Evolutionary conservation across 2,797 vertebrate genomes (phyloP), one percentile per base, ranked within the genome.

Genomic region (Acanthornis magna): DNA sequence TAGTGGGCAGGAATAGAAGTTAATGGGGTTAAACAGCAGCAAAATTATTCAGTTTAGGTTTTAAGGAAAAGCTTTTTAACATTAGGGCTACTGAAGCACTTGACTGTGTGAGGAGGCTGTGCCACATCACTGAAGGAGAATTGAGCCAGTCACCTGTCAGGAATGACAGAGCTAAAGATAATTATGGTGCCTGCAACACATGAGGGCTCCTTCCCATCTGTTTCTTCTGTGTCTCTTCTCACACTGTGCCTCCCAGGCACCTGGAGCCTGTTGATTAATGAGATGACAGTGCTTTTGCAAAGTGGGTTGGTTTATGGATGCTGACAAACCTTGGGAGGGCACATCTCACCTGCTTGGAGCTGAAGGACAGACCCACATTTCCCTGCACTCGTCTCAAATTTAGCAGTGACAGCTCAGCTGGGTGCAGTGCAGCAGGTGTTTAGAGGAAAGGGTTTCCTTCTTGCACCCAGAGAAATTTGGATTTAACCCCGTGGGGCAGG

Each of bases 401-500:
- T 4, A 22, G 61, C 58, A 48, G 21, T 3, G 0, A 10, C 40
- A n/a, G 21, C 58, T 22, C 54, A 68, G 38, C 21, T 34, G 38
- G 48, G 38, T 16, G 12, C 40, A 50, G 29, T 10, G 43, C 29
- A 50, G 15, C 55, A 74, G 66, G 17, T 5, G 6, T 32, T 62
- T 6, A 34, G 75, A 21, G 45, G n/a, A 78, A 55, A 16, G 25
- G 9, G 3, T 57, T 68, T 78, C 23, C 23, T 72, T 67, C 47
- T 43, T 63, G 47, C n/a, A n/a, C 30, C 9, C 65, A 15, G 5
- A 51, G 51, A 42, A 7, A 3, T 65, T 32, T 18, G 47, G 58
- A 8, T 90, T 66, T 14, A 12, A 0, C 38, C 29, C 32, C 7
- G 1, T 40, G 0, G 2, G 3, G 3, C 11, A 5, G 25, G 16